These are phyloP conservation scores for Oreochromis spilurus DNA, from an alignment of 2,113 vertebrate species.

Conservation along the genomic window DNA sequence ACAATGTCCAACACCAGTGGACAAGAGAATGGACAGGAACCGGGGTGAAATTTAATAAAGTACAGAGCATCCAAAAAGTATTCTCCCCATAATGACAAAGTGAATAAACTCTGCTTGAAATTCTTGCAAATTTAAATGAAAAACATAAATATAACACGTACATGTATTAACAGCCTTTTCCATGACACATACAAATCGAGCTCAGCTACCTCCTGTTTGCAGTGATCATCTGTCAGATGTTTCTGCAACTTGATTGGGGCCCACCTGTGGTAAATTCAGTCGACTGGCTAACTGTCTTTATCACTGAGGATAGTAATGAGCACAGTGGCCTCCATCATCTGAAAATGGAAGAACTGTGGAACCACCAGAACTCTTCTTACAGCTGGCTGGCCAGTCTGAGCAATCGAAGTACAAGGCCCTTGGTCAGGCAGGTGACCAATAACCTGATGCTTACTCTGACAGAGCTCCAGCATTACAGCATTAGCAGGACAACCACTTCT, in stretches of 20 bases:
- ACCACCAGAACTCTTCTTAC: not conserved
- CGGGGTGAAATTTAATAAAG: not conserved
- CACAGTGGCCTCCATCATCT: not conserved
- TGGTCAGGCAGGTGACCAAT: not conserved
- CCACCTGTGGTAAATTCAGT: not conserved
- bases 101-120: not conserved
- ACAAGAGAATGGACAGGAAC: not conserved
- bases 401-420: not conserved
- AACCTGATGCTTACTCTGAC: not conserved
- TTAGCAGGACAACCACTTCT: not conserved
- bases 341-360: not conserved
- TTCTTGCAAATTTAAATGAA: not conserved
- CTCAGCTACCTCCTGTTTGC: not conserved
- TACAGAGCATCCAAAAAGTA: not conserved
- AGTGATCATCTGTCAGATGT: not conserved
- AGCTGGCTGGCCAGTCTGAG: not conserved
- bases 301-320: not conserved
- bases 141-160: not conserved
- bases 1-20: not conserved
- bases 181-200: not conserved
- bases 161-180: not conserved
- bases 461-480: not conserved
- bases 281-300: not conserved
- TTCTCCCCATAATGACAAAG: not conserved
- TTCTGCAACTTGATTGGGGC: not conserved